Evolutionary conservation across 2,888 invertebrate genomes (phyloP), one percentile per base, ranked within the genome.

Genomic region (Napeogenes inachia): DNA sequence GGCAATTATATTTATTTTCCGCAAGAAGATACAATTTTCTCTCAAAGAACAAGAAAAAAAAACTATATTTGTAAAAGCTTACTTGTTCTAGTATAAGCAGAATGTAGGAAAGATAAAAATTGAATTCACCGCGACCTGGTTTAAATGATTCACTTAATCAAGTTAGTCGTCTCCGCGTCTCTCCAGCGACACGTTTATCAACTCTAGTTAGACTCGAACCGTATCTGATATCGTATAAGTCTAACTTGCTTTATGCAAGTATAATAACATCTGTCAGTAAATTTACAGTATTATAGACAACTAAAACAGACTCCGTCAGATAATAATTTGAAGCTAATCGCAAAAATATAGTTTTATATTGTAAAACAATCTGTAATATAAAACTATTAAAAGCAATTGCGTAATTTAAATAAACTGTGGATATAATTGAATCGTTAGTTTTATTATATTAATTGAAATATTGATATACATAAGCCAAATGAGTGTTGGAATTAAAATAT

Each of bases 101-200:
- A 45, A 33, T 42, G 30, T 64, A 69, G 68, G 71, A 58, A 64
- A 60, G 60, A 77, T 73, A 76, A 80, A 80, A 82, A 81, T 77
- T 77, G 71, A 77, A 78, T 81, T 78, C 73, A 65, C 72, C 62
- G 57, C 75, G 76, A 76, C 80, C 80, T 73, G 81, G 75, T 83
- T 84, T 73, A 75, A 74, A 77, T 76, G 76, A 79, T 80, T 81
- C 74, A 72, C 77, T 77, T 84, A 81, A 82, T 79, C 76, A 73
- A 72, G 74, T 80, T 80, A 77, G 68, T 65, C 74, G 71, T 62
- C 65, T 61, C 61, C 67, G 60, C 58, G 61, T 61, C 66, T 57
- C 63, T 57, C 60, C 54, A 60, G 69, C 59, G 68, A 60, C 62
- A 62, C 71, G 70, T 73, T 69, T 70, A 70, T 71, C 68, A 73